Conservation (phyloP, 2,797 vertebrate species). For the Hipposideros larvatus region DNA sequence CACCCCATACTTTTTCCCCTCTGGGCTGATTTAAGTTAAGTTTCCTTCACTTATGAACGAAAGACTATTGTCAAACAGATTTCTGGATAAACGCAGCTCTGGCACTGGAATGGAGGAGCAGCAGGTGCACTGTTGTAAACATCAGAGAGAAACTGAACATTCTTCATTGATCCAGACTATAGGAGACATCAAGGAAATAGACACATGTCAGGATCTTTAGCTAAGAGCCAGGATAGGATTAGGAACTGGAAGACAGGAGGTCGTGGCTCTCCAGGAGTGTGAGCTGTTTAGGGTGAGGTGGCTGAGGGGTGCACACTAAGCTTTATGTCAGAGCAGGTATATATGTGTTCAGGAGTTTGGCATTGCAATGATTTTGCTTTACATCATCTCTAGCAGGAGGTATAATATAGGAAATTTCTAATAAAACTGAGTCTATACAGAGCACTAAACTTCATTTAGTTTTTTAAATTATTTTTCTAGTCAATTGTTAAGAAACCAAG, state of each 20-base stretch:
- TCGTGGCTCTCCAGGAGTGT: neutral
- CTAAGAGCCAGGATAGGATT: neutral
- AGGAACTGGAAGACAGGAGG: neutral
- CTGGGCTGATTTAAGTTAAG: neutral
- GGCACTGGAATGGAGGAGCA: neutral
- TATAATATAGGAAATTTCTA: neutral
- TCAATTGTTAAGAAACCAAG: neutral
- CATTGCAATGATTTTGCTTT: neutral
- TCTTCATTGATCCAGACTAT: rapidly evolving
- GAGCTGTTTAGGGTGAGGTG: neutral
- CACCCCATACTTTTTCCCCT: too few relatives aligned
- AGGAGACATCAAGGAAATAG: neutral
- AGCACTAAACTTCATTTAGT: neutral
- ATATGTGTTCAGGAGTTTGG: neutral
- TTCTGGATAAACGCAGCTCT: neutral
- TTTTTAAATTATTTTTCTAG: constrained; percentile 16
- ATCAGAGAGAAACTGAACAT: neutral
- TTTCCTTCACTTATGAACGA: neutral
- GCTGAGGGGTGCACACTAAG: neutral
- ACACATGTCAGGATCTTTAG: neutral
- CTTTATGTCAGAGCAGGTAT: neutral
- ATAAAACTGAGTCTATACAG: neutral
- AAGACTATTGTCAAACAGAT: neutral
- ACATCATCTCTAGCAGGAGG: neutral
- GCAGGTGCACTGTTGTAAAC: neutral